Conservation (phyloP, 1,140 invertebrate genomes). For the Trichogramma pretiosum region DNA sequence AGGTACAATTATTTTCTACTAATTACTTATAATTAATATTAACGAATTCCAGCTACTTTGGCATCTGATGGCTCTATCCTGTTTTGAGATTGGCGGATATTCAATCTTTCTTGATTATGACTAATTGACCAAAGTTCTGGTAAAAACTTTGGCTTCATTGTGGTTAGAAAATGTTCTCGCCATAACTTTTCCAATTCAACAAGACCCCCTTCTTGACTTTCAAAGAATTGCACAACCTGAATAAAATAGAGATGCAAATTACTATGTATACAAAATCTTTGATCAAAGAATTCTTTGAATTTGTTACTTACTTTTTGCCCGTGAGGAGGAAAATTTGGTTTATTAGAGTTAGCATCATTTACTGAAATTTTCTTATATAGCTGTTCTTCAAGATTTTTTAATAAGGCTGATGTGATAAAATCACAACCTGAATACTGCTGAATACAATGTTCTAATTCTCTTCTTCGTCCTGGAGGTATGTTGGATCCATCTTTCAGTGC, state of each 20-base stretch:
- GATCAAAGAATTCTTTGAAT: no score
- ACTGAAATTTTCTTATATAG: constrained; percentile 11
- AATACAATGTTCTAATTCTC: constrained; percentile 45
- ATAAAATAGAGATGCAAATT: constrained; percentile 40
- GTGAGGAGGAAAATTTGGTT: constrained; percentile 27
- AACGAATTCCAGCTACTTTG: constrained; percentile 36
- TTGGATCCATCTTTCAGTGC: constrained; percentile 48
- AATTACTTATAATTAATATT: no score
- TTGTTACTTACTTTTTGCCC: constrained; percentile 38
- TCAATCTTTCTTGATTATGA: constrained; percentile 53
- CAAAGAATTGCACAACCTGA: constrained; percentile 58
- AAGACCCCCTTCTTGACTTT: constrained; percentile 50
- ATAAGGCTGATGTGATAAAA: constrained; percentile 42
- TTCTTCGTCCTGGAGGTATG: constrained; percentile 49
- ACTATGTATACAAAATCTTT: constrained; percentile 33
- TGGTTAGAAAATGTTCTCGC: constrained; percentile 66
- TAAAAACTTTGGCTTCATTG: constrained; percentile 64
- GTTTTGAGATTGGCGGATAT: constrained; percentile 35
- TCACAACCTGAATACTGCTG: constrained; percentile 40
- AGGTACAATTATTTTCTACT: constrained; percentile 7
- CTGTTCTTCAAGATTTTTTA: constrained; percentile 39
- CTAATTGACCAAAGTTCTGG: constrained; percentile 68
- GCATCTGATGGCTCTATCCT: constrained; percentile 39
- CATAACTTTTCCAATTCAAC: constrained; percentile 63
- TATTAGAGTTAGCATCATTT: background rate